A percentile compares a stretch with the other conserved stretches of the same genome.
phyloP scores from a whole-genome alignment of 2,113 vertebrate species.

The Spermophilus dauricus region DNA sequence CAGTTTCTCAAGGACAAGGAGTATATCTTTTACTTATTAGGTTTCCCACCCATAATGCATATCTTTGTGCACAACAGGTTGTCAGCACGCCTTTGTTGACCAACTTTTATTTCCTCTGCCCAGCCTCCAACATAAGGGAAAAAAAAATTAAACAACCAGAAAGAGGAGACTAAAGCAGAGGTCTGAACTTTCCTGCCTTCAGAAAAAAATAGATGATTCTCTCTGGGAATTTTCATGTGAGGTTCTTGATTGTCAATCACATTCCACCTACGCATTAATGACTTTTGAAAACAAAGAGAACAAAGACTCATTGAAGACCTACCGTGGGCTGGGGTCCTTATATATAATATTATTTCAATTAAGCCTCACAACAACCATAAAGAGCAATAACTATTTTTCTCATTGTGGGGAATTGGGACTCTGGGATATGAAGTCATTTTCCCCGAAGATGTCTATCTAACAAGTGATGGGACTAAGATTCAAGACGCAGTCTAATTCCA shows the following conservation, averaged over 20 bases:
- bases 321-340: background rate
- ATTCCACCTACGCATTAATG: constrained; percentile 26
- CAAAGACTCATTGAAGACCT: background rate
- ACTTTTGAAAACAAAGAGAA: constrained; percentile 36
- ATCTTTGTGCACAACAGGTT: background rate
- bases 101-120: background rate
- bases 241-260: background rate
- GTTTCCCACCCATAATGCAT: constrained; percentile 20
- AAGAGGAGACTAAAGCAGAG: background rate
- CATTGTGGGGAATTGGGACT: background rate
- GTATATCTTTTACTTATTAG: constrained; percentile 4
- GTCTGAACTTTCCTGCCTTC: background rate
- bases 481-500: constrained; percentile 23
- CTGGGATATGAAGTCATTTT: constrained; percentile 13
- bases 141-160: background rate
- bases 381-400: background rate
- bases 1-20: constrained; percentile 43
- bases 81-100: background rate
- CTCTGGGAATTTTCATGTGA: background rate
- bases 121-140: background rate
- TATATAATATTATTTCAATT: constrained; percentile 29
- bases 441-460: background rate
- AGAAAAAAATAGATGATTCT: constrained; percentile 13
- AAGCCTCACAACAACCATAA: background rate
- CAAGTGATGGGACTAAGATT: background rate